These are phyloP conservation scores for Athrips mouffetella DNA, from an alignment of 2,888 invertebrate species.

Conservation along the genomic window DNA sequence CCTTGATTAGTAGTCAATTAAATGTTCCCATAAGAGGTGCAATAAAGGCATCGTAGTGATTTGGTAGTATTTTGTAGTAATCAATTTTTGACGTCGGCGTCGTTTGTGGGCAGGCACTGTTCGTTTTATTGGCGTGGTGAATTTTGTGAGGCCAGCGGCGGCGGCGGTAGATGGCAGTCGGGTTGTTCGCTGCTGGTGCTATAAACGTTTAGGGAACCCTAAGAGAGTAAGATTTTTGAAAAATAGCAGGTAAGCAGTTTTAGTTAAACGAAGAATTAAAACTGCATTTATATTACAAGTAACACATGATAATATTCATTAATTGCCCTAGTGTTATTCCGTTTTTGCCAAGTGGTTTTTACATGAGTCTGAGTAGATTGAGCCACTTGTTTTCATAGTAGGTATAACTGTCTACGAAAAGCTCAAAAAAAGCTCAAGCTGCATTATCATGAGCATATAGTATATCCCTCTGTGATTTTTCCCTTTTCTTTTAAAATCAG, in stretches of 20 bases:
- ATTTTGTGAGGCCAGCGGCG: slow-evolving; percentile 66
- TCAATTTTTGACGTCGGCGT: slow-evolving; percentile 73
- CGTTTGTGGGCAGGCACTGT: slow-evolving; percentile 68
- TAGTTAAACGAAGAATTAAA: no score
- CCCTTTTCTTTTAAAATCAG: no score
- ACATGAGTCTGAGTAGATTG: no score
- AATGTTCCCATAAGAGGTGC: slow-evolving; percentile 67
- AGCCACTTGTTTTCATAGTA: no score
- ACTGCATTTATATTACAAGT: no score
- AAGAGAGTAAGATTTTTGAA: background rate
- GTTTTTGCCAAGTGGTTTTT: no score
- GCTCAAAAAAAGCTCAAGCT: no score
- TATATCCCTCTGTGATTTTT: no score
- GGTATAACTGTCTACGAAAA: no score
- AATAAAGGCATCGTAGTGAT: slow-evolving; percentile 73
- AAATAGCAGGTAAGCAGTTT: background rate
- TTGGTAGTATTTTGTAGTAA: slow-evolving; percentile 75
- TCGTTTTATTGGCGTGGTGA: slow-evolving; percentile 74
- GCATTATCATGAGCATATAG: no score
- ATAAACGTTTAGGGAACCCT: background rate
- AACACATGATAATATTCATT: no score
- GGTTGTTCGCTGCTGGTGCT: background rate
- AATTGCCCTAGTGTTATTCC: no score
- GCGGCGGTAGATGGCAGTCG: background rate
- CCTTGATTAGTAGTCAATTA: slow-evolving; percentile 61